Evolutionary conservation across 2,113 vertebrate genomes (phyloP).

Genomic region (Papio anubis): DNA sequence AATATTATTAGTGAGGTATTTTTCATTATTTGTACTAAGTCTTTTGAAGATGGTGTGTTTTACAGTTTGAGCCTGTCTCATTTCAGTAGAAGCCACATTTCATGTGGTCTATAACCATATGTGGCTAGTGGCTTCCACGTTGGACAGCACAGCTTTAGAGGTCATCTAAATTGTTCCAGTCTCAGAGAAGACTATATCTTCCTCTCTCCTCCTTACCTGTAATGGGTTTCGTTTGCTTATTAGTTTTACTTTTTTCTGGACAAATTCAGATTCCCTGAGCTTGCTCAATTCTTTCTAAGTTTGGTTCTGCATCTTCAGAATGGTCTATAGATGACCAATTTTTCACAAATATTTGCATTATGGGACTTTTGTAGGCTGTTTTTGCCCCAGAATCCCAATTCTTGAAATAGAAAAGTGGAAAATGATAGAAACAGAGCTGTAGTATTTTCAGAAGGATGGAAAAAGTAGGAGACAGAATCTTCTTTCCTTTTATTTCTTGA

Average conservation of each 20-base stretch:
- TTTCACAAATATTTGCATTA: conserved; percentile 20
- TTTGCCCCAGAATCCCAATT: not conserved
- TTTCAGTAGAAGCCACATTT: not conserved
- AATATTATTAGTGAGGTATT: not conserved
- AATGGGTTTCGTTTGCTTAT: not conserved
- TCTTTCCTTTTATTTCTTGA: not conserved
- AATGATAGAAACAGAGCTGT: not conserved
- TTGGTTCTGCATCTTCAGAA: not conserved
- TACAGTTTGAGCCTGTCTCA: not conserved
- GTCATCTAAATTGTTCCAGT: not conserved
- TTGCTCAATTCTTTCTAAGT: not conserved
- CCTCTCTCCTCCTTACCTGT: not conserved
- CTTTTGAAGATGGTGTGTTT: not conserved
- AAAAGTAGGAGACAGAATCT: not conserved
- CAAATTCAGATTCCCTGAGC: not conserved
- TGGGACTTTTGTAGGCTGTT: not conserved
- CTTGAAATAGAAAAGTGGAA: conserved; percentile 20
- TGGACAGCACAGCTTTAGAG: not conserved
- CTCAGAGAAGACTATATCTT: not conserved
- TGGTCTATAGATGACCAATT: not conserved
- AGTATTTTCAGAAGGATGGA: not conserved
- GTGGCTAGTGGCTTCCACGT: not conserved
- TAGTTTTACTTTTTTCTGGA: not conserved
- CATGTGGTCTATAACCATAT: not conserved
- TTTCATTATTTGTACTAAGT: not conserved